Percentiles rank a stretch among this genome's conserved stretches.
These are phyloP conservation scores for Centruroides sculpturatus DNA, from an alignment of 1,140 invertebrate species.

Conservation along the genomic window DNA sequence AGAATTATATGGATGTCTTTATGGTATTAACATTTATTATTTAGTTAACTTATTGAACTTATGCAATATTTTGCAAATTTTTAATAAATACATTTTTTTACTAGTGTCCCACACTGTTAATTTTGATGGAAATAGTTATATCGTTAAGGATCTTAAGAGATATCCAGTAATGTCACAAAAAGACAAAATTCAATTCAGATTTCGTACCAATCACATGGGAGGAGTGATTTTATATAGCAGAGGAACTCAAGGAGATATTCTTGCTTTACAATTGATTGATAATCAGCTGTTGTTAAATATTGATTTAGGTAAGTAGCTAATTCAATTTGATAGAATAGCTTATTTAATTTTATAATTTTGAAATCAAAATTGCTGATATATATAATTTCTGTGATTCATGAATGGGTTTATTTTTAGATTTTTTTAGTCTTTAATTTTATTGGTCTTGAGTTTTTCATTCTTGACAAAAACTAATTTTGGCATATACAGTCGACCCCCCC, in stretches of 20 bases:
- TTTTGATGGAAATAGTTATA: constrained; percentile 22
- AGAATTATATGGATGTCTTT: constrained; percentile 88
- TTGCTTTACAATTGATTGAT: constrained; percentile 75
- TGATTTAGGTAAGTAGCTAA: constrained; percentile 50
- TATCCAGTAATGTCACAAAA: constrained; percentile 61
- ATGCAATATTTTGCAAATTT: not conserved
- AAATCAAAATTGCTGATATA: too few species aligned
- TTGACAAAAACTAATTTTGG: too few species aligned
- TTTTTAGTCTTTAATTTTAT: too few species aligned
- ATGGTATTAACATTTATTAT: constrained; percentile 43
- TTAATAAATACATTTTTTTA: constrained; percentile 6
- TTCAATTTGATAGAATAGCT: not conserved
- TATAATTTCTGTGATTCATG: too few species aligned
- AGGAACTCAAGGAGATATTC: constrained; percentile 86
- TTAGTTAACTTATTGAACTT: not conserved
- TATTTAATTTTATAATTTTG: not conserved
- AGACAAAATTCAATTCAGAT: constrained; percentile 78
- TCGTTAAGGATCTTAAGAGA: constrained; percentile 47
- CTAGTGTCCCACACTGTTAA: constrained; percentile 20
- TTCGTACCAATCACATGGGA: constrained; percentile 77
- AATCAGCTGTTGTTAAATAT: constrained; percentile 81
- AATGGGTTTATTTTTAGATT: too few species aligned
- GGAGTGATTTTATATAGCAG: constrained; percentile 80
- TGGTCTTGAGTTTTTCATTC: too few species aligned
- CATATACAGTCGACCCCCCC: too few species aligned